Evolutionary conservation across 2,113 vertebrate species (phyloP).

Genomic region (Muscicapa adusta): DNA sequence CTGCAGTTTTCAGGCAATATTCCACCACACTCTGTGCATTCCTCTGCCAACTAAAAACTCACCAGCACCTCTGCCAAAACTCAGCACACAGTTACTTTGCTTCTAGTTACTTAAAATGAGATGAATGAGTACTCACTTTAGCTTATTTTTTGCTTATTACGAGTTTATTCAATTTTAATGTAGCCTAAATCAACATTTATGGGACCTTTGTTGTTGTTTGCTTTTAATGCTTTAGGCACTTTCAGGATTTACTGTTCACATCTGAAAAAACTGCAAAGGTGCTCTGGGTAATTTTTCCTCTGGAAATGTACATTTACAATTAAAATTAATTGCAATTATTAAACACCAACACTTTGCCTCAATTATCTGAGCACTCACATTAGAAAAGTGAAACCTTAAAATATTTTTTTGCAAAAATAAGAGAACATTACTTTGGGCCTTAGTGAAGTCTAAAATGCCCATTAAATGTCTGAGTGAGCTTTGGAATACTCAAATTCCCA

Average conservation of each 20-base stretch:
- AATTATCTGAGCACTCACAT: not conserved
- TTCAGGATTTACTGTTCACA: constrained; percentile 14
- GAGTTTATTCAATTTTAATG: constrained; percentile 26
- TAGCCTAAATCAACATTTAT: constrained; percentile 15
- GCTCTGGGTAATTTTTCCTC: not conserved
- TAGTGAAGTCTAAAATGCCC: not conserved
- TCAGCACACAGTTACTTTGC: not conserved
- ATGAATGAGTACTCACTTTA: constrained; percentile 6
- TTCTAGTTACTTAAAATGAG: constrained; percentile 3
- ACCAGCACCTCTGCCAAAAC: not conserved
- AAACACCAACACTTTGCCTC: constrained; percentile 32
- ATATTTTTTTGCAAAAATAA: constrained; percentile 54
- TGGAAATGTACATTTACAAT: constrained; percentile 38
- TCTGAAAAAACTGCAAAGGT: not conserved
- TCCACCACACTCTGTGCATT: not conserved
- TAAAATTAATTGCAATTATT: constrained; percentile 55
- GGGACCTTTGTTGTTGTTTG: constrained; percentile 7
- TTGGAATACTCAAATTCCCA: constrained; percentile 40
- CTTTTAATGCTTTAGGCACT: not conserved
- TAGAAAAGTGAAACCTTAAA: constrained; percentile 28
- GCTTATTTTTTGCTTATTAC: constrained; percentile 39
- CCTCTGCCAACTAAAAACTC: not conserved
- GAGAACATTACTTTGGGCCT: constrained; percentile 17
- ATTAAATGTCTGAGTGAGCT: constrained; percentile 26
- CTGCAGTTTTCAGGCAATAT: not conserved